Conservation (phyloP, 2,113 vertebrate species). For the Anolis sagrei region DNA sequence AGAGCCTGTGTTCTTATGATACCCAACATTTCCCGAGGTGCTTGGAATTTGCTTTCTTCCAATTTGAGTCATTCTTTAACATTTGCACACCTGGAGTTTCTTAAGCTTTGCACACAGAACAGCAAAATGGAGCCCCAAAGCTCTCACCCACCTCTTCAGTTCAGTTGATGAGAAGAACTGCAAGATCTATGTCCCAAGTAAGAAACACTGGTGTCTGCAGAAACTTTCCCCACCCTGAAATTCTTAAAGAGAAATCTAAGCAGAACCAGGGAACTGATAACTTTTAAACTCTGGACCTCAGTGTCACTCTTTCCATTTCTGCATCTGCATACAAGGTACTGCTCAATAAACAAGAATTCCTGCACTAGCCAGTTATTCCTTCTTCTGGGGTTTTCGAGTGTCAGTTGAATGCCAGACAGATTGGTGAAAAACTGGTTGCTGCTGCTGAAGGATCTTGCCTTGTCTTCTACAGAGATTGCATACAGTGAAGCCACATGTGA, state of each 20-base stretch:
- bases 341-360: background rate
- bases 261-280: background rate
- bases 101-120: constrained; percentile 68
- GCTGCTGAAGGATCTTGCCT: background rate
- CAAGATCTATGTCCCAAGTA: background rate
- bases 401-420: background rate
- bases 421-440: background rate
- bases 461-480: background rate
- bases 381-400: background rate
- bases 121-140: background rate
- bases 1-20: constrained; percentile 69
- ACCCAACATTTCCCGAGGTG: constrained; percentile 74
- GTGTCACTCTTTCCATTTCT: background rate
- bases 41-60: constrained; percentile 76
- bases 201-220: background rate
- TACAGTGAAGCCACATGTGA: background rate
- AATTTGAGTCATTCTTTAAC: constrained; percentile 69
- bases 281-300: no score
- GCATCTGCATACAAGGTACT: background rate
- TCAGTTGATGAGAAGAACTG: constrained; percentile 14
- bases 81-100: constrained; percentile 79
- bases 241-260: constrained; percentile 1
- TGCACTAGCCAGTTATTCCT: background rate
- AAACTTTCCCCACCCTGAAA: background rate
- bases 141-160: background rate